Evolutionary conservation across 2,113 vertebrate species (phyloP).

Genomic region (Alethe diademata): DNA sequence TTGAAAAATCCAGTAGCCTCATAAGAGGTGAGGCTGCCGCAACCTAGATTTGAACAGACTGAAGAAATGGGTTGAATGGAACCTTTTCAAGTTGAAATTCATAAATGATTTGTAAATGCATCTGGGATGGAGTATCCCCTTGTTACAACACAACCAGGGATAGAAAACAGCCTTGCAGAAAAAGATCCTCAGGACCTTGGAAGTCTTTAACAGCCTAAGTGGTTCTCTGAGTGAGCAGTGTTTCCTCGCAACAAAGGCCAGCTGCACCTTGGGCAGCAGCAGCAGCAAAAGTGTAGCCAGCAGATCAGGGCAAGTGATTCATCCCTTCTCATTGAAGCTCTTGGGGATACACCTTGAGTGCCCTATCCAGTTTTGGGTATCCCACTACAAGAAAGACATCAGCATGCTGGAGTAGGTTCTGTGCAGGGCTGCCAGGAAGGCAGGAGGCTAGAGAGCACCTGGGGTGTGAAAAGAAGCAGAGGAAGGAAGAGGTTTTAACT

Average conservation of each 20-base stretch:
- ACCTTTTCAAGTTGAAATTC: background rate
- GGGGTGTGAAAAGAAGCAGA: background rate
- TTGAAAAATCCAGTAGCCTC: background rate
- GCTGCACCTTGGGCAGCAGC: background rate
- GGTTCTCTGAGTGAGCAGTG: background rate
- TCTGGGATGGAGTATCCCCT: background rate
- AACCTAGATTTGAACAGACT: background rate
- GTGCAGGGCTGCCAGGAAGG: background rate
- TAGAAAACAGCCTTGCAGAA: background rate
- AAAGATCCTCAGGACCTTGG: background rate
- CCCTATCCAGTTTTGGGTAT: background rate
- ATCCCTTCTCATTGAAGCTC: background rate
- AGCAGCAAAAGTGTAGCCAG: background rate
- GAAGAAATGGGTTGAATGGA: background rate
- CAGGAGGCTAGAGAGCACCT: fast-evolving
- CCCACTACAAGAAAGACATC: background rate
- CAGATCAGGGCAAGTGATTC: background rate
- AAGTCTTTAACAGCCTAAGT: background rate
- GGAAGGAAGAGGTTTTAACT: background rate
- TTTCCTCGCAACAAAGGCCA: background rate
- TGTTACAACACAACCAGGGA: background rate
- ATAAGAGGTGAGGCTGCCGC: background rate
- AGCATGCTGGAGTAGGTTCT: background rate
- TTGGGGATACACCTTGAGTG: background rate
- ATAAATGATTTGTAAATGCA: background rate